These are phyloP conservation scores for Crotalus helleri DNA, from an alignment of 2,113 vertebrate species.

Conservation along the genomic window DNA sequence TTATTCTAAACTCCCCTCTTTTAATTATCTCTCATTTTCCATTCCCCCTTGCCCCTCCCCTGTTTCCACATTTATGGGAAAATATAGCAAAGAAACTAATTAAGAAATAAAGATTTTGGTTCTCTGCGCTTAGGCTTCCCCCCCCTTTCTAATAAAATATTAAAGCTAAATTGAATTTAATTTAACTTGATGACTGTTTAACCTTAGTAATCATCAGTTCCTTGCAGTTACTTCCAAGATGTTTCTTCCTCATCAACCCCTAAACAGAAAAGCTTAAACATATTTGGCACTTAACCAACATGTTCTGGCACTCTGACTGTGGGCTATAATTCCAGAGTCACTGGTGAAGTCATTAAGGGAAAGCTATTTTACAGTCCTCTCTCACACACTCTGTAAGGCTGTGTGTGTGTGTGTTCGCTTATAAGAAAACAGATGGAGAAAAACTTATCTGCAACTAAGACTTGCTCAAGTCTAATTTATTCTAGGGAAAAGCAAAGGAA, in stretches of 20 bases:
- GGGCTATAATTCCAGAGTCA: conserved; percentile 55
- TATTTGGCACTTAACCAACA: conserved; percentile 65
- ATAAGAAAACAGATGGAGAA: conserved; percentile 69
- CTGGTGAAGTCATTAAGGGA: conserved; percentile 62
- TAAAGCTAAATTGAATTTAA: conserved; percentile 70
- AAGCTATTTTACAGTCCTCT: conserved; percentile 48
- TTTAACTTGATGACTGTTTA: conserved; percentile 65
- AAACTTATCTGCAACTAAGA: conserved; percentile 65
- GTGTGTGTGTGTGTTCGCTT: conserved; percentile 27
- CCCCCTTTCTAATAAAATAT: conserved; percentile 69
- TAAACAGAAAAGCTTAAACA: conserved; percentile 50
- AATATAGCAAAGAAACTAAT: conserved; percentile 53
- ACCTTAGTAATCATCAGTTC: conserved; percentile 63
- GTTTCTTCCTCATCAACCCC: conserved; percentile 49
- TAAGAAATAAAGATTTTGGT: conserved; percentile 63
- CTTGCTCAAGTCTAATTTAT: conserved; percentile 68
- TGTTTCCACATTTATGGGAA: conserved; percentile 36
- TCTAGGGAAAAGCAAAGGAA: conserved; percentile 60
- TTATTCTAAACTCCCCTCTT: conserved; percentile 40
- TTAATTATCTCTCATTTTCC: background rate
- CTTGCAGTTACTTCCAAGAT: conserved; percentile 62
- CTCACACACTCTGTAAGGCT: conserved; percentile 28
- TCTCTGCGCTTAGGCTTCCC: conserved; percentile 56
- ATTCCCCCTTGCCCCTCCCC: background rate
- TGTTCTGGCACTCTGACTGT: conserved; percentile 49